Evolutionary conservation across 2,797 vertebrate genomes (phyloP), one percentile per base, ranked within the genome.

Genomic region (Florisuga fusca): DNA sequence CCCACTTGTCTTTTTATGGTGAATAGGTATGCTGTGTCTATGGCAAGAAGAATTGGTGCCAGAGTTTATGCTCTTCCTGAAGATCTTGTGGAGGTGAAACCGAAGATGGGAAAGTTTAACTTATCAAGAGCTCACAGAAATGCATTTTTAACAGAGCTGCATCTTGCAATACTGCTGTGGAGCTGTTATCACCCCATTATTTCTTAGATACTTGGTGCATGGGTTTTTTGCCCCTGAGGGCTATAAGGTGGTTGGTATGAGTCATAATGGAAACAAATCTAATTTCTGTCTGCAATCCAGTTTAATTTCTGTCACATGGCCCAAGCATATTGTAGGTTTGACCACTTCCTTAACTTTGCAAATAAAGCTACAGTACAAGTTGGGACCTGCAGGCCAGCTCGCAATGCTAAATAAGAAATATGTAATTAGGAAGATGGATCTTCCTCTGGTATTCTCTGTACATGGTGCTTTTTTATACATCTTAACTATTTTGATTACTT

Each of bases 11-110:
- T 95, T 57, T 71, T 54, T 8, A 0, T 27, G 92, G 16, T 55
- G 64, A 82, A 61, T 84, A 99, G 99, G 97, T 99, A 99, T 5
- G 99, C 99, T 4, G 94, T 99, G 64, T 99, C 99, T 36, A 99
- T 99, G 99, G 99, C 99, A 31, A 99, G 99, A 97, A 99, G 99
- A 97, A 99, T 99, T 5, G 99, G 99, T 5, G 98, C 99, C 20
- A 98, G 99, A 53, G 99, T 99, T 41, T 99, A 99, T 4, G 99
- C 99, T 58, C 98, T 99, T 64, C 99, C 99, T 0, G 99, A 99
- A 51, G 99, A 99, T 90, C 97, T 99, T 54, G 99, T 99, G 58
- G 99, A 99, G 97, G 97, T 99, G 92, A 99, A 99, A 89, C 99
- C 97, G 33, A 99, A 99, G 97, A 99, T 99, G 99, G 93, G 91